Evolutionary conservation across 2,888 invertebrate genomes (phyloP), one percentile per base, ranked within the genome.

Genomic region (Tenthredo amoena): DNA sequence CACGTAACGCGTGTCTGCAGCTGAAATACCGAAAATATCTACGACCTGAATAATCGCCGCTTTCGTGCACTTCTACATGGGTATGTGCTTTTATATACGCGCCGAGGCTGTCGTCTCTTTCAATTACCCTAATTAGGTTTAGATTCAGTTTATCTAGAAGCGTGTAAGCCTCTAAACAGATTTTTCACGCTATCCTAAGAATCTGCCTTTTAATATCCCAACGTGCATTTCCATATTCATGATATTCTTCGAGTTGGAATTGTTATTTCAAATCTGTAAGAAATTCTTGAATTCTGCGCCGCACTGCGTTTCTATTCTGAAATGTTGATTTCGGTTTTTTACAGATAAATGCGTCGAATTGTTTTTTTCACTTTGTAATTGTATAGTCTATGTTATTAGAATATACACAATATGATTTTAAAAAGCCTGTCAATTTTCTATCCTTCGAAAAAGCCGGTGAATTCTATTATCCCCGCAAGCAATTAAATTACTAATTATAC

Each of bases 111-210:
- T 50, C 31, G 34, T 5, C 9, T 50, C 6, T 31, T 77, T 26
- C n/a, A 77, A 77, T 77, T 55, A 77, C n/a, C 77, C 55, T 77
- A 50, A 77, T 77, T 47, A 77, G 18, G 15, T 43, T 15, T 15
- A 26, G 47, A 12, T 47, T 77, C 47, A 50, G 26, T 77, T 77
- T 50, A 26, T n/a, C 7, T 31, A 26, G 55, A 34, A 50, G 77
- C 50, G 55, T 55, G 77, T 15, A 55, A 6, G 34, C 21, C 47
- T 55, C 6, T 18, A 77, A 77, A 55, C n/a, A 10, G 18, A 71
- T 37, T 71, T 40, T 37, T n/a, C 1, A 74, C 26, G 4, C 74
- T 34, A 18, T 43, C 21, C 3, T 21, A 26, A 74, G 26, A 47
- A 26, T 21, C n/a, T 1, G 7, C 12, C 21, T 40, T 21, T 43